A percentile compares a stretch with the other conserved stretches of the same genome.
These are phyloP conservation scores for Bemisia tabaci DNA, from an alignment of 1,140 invertebrate species.

Conservation along the genomic window DNA sequence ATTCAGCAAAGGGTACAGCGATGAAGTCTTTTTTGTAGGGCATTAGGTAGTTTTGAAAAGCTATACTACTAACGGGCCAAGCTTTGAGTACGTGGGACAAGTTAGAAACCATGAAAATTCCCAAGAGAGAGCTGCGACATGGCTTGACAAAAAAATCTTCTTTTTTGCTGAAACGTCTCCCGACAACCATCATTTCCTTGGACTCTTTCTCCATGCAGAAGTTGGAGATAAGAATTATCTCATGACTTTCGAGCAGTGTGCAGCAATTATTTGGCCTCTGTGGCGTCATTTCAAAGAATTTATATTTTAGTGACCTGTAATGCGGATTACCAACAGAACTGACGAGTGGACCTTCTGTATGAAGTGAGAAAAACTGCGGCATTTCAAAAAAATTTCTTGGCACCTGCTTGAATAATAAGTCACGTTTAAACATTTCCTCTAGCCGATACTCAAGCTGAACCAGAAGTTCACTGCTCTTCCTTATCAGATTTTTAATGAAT, in stretches of 20 bases:
- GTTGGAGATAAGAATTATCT: background rate
- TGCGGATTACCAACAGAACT: background rate
- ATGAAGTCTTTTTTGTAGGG: background rate
- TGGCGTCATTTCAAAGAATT: background rate
- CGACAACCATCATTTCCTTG: background rate
- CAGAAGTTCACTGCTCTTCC: background rate
- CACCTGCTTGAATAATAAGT: background rate
- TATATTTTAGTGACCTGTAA: background rate
- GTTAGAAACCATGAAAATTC: background rate
- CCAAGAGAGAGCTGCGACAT: background rate
- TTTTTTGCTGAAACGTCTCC: background rate
- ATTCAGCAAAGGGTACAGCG: too few relatives aligned
- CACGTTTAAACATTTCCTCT: background rate
- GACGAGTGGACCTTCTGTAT: background rate
- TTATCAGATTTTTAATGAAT: background rate
- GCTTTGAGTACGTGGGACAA: background rate
- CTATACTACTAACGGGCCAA: background rate
- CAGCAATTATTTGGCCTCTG: background rate
- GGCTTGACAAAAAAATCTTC: background rate
- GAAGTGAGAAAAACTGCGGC: background rate
- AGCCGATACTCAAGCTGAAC: background rate
- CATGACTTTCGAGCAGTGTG: background rate
- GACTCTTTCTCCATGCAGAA: background rate
- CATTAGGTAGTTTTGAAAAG: background rate
- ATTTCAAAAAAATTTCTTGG: background rate